Evolutionary conservation across 2,797 vertebrate genomes (phyloP).

Genomic region (Numenius phaeopus): DNA sequence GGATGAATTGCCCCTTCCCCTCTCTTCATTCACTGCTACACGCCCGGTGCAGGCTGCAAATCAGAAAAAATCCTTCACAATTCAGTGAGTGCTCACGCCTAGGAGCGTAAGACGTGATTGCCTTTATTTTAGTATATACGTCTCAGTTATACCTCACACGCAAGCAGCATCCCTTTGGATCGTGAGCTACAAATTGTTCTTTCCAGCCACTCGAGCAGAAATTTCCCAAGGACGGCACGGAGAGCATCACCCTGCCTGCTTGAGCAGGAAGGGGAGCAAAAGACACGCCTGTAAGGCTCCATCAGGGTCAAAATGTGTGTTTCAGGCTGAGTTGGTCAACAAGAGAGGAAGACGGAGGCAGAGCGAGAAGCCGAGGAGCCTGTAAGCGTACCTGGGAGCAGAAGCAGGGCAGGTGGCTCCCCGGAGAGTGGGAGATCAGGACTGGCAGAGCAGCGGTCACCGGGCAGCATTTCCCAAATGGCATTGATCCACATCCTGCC

Average conservation of each 20-base stretch:
- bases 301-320: not conserved
- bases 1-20: not conserved
- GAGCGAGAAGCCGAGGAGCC: not conserved
- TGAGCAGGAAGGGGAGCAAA: not conserved
- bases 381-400: not conserved
- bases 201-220: not conserved
- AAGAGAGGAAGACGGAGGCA: not conserved
- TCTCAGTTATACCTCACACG: not conserved
- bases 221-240: not conserved
- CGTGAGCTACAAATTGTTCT: not conserved
- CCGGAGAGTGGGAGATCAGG: not conserved
- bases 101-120: not conserved
- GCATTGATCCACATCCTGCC: constrained; percentile 16
- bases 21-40: not conserved
- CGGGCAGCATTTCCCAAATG: not conserved
- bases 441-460: not conserved
- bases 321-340: not conserved
- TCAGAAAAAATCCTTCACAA: not conserved
- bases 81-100: not conserved
- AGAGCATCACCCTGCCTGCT: not conserved
- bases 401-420: not conserved
- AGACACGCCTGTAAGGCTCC: not conserved
- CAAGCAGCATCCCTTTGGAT: not conserved
- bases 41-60: not conserved
- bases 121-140: not conserved